Base-by-base conservation (phyloP, 2,888 invertebrate genomes). In the Caenorhabditis sinica region DNA sequence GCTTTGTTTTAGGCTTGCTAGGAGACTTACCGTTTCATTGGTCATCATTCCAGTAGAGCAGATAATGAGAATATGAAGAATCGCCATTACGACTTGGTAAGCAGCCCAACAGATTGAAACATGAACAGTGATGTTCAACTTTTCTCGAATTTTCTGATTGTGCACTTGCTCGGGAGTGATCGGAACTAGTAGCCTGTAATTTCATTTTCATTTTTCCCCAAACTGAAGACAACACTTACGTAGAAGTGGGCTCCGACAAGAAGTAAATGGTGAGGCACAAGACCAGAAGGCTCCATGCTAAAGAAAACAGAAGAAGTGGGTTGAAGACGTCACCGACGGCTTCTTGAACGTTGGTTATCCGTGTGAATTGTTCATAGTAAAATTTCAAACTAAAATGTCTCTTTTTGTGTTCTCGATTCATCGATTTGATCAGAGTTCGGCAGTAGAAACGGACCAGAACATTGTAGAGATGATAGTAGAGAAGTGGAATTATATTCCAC, bases 331-430 rank as follows among this genome's bases (percentile, higher is more conserved):
- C 85, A 0, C 91, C 91, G 51, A 91, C 88, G 0, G 89, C 83
- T 71, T 91, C 90, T 88, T 91, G 82, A 25, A 91, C 87, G 43
- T 87, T 88, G 2, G 91, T 91, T 36, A 91, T 90, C 13, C 90
- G 45, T n/a, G 91, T 74, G 85, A 91, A 91, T 77, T 91, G 91
- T 66, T 91, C 90, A 69, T 91, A 91, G 79, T 91, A 91, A 69
- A 91, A 91, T 72, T 89, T 90, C 58, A 91, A 82, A 53, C 86
- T 86, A 66, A 89, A 91, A 33, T 89, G 88, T 20, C 91, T 85
- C 30, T 87, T 84, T 45, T 85, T 77, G 81, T 90, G 90, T 68
- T 91, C 91, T 36, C 85, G 88, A 79, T 90, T 86, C 74, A 91
- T 83, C 1, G 90, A 90, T 66, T 89, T 89, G 77, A 90, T 88